Conservation (phyloP, 2,888 invertebrate species). For the Aricia artaxerxes region DNA sequence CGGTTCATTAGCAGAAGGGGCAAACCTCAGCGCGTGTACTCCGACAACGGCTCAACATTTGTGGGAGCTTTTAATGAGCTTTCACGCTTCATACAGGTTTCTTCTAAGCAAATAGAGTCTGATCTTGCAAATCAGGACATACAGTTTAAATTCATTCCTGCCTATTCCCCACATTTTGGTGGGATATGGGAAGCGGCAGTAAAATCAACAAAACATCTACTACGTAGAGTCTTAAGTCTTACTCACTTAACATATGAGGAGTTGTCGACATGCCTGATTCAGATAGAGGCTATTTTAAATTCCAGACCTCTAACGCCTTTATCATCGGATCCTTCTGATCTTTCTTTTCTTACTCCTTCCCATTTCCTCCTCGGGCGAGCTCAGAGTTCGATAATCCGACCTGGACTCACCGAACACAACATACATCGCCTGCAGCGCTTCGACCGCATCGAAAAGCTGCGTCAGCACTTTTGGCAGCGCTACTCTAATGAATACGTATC, state of each 20-base stretch:
- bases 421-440: neutral
- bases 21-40: neutral
- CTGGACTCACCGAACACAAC: neutral
- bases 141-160: too few species aligned
- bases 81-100: too few species aligned
- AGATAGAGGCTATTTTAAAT: slow-evolving; percentile 2
- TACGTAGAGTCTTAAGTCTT: neutral
- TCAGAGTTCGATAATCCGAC: neutral
- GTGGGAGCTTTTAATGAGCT: neutral
- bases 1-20: neutral
- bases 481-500: neutral
- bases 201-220: neutral
- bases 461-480: neutral
- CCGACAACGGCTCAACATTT: neutral
- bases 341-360: neutral
- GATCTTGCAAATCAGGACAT: too few species aligned
- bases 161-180: neutral
- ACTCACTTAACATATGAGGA: neutral
- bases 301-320: neutral
- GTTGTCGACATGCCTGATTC: neutral
- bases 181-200: neutral
- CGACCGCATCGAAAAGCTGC: neutral
- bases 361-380: neutral
- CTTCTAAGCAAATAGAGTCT: too few species aligned
- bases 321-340: neutral